Conservation (phyloP, 1,140 invertebrate species). For the Penaeus indicus region DNA sequence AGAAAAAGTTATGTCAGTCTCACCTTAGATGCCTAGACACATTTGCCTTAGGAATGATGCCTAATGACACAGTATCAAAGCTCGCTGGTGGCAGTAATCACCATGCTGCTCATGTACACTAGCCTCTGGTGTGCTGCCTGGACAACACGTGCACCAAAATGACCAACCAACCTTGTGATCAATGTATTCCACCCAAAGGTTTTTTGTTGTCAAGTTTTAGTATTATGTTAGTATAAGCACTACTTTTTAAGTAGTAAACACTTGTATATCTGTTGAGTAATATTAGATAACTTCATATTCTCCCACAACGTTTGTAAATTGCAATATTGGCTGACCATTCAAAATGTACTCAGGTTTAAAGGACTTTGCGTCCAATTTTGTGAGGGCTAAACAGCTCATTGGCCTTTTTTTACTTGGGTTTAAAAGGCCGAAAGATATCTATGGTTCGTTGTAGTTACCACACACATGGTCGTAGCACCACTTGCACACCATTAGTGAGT, state of each 20-base stretch:
- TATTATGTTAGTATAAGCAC: constrained; percentile 26
- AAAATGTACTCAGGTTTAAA: constrained; percentile 41
- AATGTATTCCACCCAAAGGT: constrained; percentile 44
- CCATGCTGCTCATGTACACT: constrained; percentile 23
- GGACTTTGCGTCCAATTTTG: constrained; percentile 1
- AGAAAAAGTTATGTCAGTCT: constrained; percentile 47
- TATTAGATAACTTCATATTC: constrained; percentile 11
- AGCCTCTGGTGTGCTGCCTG: constrained; percentile 28
- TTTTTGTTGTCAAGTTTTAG: constrained; percentile 38
- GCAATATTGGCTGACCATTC: constrained; percentile 35
- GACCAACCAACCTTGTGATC: constrained; percentile 44
- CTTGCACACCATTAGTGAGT: no score
- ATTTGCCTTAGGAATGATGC: constrained; percentile 48
- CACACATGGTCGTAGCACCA: no score
- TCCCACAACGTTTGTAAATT: constrained; percentile 2
- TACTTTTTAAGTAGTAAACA: constrained; percentile 17
- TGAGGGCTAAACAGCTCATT: constrained; percentile 25
- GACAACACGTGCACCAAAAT: background rate
- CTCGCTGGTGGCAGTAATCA: constrained; percentile 19
- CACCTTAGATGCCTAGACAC: constrained; percentile 57
- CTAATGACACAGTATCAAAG: constrained; percentile 16
- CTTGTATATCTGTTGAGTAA: constrained; percentile 26
- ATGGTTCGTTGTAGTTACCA: no score
- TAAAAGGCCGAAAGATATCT: no score
- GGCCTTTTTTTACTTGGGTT: background rate